These are phyloP conservation scores for Hemithea aestivaria DNA, from an alignment of 2,888 invertebrate genomes.

Conservation along the genomic window DNA sequence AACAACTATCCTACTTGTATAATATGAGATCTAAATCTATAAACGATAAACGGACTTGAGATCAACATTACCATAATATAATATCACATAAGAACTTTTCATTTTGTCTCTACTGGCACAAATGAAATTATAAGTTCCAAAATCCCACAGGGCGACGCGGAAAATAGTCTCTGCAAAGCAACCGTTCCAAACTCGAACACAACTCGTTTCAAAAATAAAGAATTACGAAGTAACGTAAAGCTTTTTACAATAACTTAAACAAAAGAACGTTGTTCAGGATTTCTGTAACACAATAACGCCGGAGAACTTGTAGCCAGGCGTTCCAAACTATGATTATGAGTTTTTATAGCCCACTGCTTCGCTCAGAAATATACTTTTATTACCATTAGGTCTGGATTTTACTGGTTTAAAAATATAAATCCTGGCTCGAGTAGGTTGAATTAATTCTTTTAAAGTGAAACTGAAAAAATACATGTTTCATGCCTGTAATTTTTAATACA, in stretches of 20 bases:
- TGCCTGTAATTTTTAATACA: too few species aligned
- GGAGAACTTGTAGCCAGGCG: conserved; percentile 10
- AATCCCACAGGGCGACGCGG: too few species aligned
- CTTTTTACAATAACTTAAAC: conserved; percentile 22
- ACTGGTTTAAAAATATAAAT: conserved; percentile 4
- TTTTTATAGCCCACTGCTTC: conserved; percentile 14
- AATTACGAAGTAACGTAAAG: conserved; percentile 2
- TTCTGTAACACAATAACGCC: conserved; percentile 16
- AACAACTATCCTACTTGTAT: too few species aligned
- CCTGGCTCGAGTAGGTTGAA: too few species aligned
- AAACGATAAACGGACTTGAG: too few species aligned
- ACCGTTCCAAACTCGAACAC: conserved; percentile 6
- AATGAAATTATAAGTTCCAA: too few species aligned
- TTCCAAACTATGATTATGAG: conserved; percentile 21
- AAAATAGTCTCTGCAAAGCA: not conserved
- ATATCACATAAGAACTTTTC: too few species aligned
- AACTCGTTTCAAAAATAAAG: conserved; percentile 7
- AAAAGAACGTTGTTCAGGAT: conserved; percentile 10
- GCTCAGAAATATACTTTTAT: conserved; percentile 11
- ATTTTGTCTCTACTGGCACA: too few species aligned
- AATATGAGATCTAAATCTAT: too few species aligned
- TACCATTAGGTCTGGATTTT: conserved; percentile 5
- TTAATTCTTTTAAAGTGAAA: too few species aligned
- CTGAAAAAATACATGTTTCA: too few species aligned
- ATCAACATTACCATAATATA: too few species aligned